Evolutionary conservation across 2,797 vertebrate genomes (phyloP).

Genomic region (Hemibagrus guttatus): DNA sequence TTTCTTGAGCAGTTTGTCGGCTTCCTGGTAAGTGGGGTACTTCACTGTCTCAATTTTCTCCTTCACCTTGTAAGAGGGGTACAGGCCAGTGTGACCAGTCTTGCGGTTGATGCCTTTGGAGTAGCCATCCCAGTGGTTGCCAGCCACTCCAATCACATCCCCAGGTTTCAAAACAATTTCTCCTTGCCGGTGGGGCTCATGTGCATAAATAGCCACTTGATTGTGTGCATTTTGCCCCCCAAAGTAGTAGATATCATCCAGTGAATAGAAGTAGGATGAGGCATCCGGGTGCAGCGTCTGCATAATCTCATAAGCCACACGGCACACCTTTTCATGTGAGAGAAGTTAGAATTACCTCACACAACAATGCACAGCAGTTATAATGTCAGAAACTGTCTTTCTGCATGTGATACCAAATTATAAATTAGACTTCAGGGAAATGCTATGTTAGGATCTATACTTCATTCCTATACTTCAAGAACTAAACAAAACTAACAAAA

Average conservation of each 20-base stretch:
- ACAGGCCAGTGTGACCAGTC: slow-evolving; percentile 93
- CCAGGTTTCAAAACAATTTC: slow-evolving; percentile 97
- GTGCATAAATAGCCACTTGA: slow-evolving; percentile 93
- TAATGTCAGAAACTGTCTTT: background rate
- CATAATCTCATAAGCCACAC: slow-evolving; percentile 99
- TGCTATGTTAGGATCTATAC: background rate
- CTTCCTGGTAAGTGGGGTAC: slow-evolving; percentile 94
- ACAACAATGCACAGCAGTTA: background rate
- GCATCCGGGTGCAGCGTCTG: slow-evolving; percentile 96
- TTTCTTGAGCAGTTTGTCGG: slow-evolving; percentile 84
- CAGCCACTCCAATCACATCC: slow-evolving; percentile 94
- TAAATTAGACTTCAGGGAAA: background rate
- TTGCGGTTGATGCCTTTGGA: slow-evolving; percentile 98
- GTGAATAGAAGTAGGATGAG: slow-evolving; percentile 93
- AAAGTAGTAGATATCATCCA: slow-evolving; percentile 99
- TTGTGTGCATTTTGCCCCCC: slow-evolving; percentile 98
- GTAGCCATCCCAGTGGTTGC: slow-evolving; percentile 98
- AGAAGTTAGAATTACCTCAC: slow-evolving; percentile 6
- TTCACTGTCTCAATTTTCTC: slow-evolving; percentile 98
- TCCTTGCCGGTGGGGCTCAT: slow-evolving; percentile 87
- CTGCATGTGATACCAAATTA: background rate
- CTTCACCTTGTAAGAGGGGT: slow-evolving; percentile 98
- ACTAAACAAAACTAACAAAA: too few species aligned
- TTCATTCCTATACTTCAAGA: background rate
- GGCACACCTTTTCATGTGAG: slow-evolving; percentile 83